phyloP scores from a whole-genome alignment of 2,888 invertebrate species.

The Gymnoscelis rufifasciata region DNA sequence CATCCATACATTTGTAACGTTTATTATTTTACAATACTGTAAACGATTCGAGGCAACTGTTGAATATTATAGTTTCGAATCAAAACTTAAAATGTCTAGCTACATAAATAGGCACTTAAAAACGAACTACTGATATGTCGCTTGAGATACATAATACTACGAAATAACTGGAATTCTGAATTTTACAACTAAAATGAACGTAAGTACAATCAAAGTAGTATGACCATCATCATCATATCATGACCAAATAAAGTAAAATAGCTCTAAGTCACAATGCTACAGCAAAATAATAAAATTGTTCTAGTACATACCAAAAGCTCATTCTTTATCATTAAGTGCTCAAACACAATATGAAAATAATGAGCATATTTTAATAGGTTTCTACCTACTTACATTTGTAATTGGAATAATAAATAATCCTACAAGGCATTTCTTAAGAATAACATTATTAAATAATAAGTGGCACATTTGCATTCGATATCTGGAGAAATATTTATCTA shows the following conservation, averaged over 20 bases:
- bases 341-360: neutral
- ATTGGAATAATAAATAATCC: too few species aligned
- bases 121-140: conserved; percentile 18
- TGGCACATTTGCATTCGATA: too few species aligned
- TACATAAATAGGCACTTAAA: conserved; percentile 16
- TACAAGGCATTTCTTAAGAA: too few species aligned
- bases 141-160: conserved; percentile 2
- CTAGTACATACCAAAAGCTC: neutral
- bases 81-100: conserved; percentile 5
- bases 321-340: neutral
- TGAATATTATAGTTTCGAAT: conserved; percentile 1
- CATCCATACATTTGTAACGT: conserved; percentile 46
- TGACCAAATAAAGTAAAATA: neutral
- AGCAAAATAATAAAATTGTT: neutral
- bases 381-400: too few species aligned
- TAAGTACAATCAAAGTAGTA: too few species aligned
- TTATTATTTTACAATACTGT: conserved; percentile 38
- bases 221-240: too few species aligned
- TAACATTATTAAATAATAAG: too few species aligned
- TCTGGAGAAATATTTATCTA: too few species aligned
- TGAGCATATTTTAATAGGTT: neutral
- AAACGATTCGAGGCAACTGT: conserved; percentile 6
- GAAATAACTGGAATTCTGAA: conserved; percentile 5
- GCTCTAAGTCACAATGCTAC: neutral
- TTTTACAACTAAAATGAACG: neutral